Base-by-base conservation (phyloP, 1,140 invertebrate genomes). In the Cephus cinctus region DNA sequence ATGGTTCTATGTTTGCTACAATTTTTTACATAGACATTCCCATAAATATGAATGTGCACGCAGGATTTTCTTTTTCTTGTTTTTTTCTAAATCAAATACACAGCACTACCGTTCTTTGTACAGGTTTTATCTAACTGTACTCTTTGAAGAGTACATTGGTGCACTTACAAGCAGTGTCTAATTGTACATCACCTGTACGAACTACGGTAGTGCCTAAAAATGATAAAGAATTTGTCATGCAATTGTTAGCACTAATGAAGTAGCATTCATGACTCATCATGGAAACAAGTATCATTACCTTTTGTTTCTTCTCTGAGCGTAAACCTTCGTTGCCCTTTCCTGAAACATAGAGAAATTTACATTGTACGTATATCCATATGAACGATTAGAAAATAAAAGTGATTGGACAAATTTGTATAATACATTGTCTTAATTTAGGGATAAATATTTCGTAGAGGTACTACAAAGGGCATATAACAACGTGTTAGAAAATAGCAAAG, bases 251-350 rank as follows among this genome's bases (percentile, higher is more conserved):
- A 40, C 51, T 27, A 40, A 39, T 50, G 43, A 45, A 46, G 41
- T 42, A 22, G 31, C 51, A 49, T 22, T 18, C 14, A 22, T 38
- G 42, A 54, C 41, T 19, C 30, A 43, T 30, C 8, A 47, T 27
- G 32, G 22, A 45, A 11, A 23, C 20, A 40, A 19, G 21, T 12
- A 30, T 36, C 50, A 21, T 49, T 59, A 73, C 71, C 71, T 73
- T 61, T 73, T 73, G 36, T 70, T 72, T 52, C 71, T 59, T 52
- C 71, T 69, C 50, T 69, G 67, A 6, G 60, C 59, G 40, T 64
- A 73, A 19, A 62, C 53, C 59, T 71, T 69, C 25, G 60, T 50
- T 18, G 61, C 59, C 44, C 67, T 48, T 35, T 72, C 68, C 69
- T 72, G 56, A 46, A 67, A 69, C 55, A 65, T 12, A 52, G 40